Evolutionary conservation across 2,113 vertebrate species (phyloP), one percentile per base, ranked within the genome.

Genomic region (Sinocyclocheilus anshuiensis): DNA sequence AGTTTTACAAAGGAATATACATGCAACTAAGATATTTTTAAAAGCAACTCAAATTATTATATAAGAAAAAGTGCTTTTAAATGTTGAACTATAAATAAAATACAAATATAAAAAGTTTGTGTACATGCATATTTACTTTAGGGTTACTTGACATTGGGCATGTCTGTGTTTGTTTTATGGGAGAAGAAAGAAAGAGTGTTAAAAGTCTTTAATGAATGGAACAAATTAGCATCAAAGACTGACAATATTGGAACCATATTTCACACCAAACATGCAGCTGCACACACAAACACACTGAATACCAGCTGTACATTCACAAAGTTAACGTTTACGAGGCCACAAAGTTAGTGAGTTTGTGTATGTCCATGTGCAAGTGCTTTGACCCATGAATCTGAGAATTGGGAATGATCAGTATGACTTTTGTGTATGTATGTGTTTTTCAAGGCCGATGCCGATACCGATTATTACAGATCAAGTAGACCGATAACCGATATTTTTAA

Each of bases 171-270:
- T 81, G 67, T 78, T 89, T 90, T 89, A 80, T 59, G 57, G 63
- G 79, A 67, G 69, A 48, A 48, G 6, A 33, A 63, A 85, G 29
- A 84, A 71, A 84, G 84, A 78, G 90, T 78, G 86, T 89, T 89
- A 89, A 89, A 88, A 89, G 86, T 74, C 83, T 90, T 90, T 91
- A 92, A 91, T 90, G 83, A 92, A 91, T 91, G 90, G 91, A 92
- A 90, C 86, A 92, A 88, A 92, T 92, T 91, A 92, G 69, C 89
- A 91, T 91, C 91, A 92, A 92, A 92, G 90, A 89, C 81, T 29
- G n/a, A 77, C 65, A 50, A 69, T 84, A 92, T 91, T 91, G 79
- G 71, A 90, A 90, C 90, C 90, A 91, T 76, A 90, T 89, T 89
- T 89, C 89, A 86, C 77, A 90, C 88, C 86, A 71, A 82, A 71